Evolutionary conservation across 2,797 vertebrate species (phyloP).

Genomic region (Microtus obscurus): DNA sequence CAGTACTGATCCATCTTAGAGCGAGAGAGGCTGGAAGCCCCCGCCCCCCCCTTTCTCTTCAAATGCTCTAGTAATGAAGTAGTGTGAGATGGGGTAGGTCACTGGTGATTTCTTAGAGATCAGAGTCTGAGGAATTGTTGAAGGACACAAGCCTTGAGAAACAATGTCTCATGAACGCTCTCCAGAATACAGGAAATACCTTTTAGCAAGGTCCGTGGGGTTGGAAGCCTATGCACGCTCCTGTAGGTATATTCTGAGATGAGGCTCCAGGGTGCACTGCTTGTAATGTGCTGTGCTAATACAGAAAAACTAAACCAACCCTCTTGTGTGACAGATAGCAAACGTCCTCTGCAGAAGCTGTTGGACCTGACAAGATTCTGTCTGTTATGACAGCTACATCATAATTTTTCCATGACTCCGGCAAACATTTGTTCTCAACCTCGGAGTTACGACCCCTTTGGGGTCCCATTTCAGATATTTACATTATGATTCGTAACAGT

Average conservation of each 20-base stretch:
- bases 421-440: neutral
- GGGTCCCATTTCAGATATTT: neutral
- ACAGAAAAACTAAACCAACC: neutral
- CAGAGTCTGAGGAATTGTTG: neutral
- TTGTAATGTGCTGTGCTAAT: neutral
- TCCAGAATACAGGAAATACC: neutral
- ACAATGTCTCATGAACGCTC: neutral
- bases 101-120: neutral
- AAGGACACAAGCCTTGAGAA: neutral
- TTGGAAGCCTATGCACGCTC: neutral
- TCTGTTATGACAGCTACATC: neutral
- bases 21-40: neutral
- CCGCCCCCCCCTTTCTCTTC: neutral
- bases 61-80: neutral
- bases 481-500: too few species aligned
- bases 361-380: neutral
- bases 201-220: neutral
- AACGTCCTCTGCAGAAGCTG: neutral
- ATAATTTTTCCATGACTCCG: neutral
- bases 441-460: neutral
- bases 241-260: neutral
- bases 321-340: neutral
- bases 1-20: conserved; percentile 32
- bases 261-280: neutral
- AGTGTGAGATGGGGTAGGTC: neutral